phyloP scores from a whole-genome alignment of 2,797 vertebrate genomes.

The Stomatorhinus walkeri region DNA sequence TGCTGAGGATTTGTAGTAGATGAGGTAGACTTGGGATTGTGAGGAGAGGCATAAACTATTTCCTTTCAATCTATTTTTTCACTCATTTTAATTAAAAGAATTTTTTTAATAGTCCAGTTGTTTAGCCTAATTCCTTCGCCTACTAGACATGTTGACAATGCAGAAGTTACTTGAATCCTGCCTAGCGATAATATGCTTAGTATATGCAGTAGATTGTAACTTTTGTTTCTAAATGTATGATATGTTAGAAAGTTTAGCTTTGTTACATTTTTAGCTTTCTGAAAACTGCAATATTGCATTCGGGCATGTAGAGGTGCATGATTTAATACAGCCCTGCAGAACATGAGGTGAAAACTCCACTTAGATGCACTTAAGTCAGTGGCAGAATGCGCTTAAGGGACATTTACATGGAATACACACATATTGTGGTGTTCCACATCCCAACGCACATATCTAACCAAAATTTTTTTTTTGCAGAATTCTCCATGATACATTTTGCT shows the following conservation, averaged over 20 bases:
- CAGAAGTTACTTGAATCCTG: neutral
- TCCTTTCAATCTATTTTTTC: neutral
- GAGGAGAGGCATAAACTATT: neutral
- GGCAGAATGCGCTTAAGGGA: neutral
- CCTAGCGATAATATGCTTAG: neutral
- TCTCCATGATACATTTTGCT: neutral
- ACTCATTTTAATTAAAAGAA: neutral
- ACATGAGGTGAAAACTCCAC: neutral
- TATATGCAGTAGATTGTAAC: neutral
- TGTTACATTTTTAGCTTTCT: neutral
- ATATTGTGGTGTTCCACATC: neutral
- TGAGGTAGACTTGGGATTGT: neutral
- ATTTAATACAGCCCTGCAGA: neutral
- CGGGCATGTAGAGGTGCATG: neutral
- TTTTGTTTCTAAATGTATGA: neutral
- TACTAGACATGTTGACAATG: neutral
- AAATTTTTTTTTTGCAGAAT: neutral
- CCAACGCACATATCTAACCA: neutral
- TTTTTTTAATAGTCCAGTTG: neutral
- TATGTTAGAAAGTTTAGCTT: neutral
- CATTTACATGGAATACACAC: neutral
- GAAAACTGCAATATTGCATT: neutral
- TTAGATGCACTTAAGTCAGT: neutral
- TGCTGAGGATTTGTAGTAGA: neutral
- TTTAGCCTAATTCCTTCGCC: neutral